Evolutionary conservation across 2,888 invertebrate genomes (phyloP), one percentile per base, ranked within the genome.

Genomic region (Stictocephala bisonia): DNA sequence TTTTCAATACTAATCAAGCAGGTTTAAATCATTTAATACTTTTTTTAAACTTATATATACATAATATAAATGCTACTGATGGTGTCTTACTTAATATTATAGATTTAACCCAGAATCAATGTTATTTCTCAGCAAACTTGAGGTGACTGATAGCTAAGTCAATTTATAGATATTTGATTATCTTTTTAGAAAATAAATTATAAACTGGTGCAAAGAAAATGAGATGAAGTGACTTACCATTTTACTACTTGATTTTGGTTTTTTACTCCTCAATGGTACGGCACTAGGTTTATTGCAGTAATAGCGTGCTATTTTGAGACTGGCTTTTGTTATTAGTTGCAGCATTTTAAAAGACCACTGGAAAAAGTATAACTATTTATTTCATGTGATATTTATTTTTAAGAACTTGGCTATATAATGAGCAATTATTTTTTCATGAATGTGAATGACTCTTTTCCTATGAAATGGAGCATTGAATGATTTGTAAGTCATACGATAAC

Each of bases 401-500:
- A 77, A 56, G 56, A 26, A 24, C 44, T 35, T 64, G 27, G 44
- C 24, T 40, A 64, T 35, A 13, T 27, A 35, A 11, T 44, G 26
- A 15, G 64, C 70, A 75, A 85, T 80, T 56, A 83, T 53, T 74
- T 81, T 81, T 70, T 81, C 77, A 78, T 85, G 85, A 31, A 84
- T 79, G 51, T 82, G 76, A 24, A 85, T 80, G 24, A 83, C 81
- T 79, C 82, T 79, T 68, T 81, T 78, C 73, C 83, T 81, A 73
- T 82, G 78, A 56, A 85, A 77, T 24, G 85, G 83, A 24, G 81
- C 71, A n/a, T 76, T 76, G 69, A 79, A 78, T n/a, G 84, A 83
- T 73, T 79, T 80, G 74, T 85, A 85, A 31, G 74, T 81, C 72
- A 85, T 82, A 76, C 83, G 82, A 74, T 82, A 84, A 60, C 84